These are phyloP conservation scores for Phataginus tetradactyla DNA, from an alignment of 2,797 vertebrate genomes.

Conservation along the genomic window DNA sequence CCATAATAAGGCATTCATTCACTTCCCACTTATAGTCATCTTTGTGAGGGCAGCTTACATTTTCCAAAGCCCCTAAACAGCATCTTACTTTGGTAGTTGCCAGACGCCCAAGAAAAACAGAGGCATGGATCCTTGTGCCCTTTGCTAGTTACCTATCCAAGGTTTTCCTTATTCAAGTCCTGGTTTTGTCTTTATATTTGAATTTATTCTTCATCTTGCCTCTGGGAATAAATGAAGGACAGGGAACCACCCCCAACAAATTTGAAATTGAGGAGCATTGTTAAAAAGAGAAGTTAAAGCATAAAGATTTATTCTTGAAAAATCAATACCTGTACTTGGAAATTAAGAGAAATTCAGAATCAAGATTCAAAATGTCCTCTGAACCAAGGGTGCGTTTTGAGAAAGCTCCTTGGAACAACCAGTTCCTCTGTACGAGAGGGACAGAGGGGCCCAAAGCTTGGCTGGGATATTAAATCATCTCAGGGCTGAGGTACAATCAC, in stretches of 20 bases:
- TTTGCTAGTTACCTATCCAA: not conserved
- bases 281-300: not conserved
- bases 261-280: not conserved
- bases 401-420: not conserved
- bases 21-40: not conserved
- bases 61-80: not conserved
- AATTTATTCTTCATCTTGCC: not conserved
- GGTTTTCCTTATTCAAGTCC: not conserved
- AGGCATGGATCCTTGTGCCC: not conserved
- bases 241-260: not conserved
- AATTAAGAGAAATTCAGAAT: constrained; percentile 38
- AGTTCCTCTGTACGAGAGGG: not conserved
- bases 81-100: not conserved
- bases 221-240: not conserved
- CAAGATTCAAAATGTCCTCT: not conserved
- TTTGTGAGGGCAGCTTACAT: not conserved
- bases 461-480: not conserved
- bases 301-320: constrained; percentile 32
- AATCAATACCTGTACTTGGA: not conserved
- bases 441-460: not conserved
- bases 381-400: not conserved
- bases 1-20: not conserved
- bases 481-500: not conserved
- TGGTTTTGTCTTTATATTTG: not conserved
- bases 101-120: not conserved